Percentiles rank a stretch among this genome's conserved stretches.
Conservation (phyloP, 2,113 vertebrate genomes). For the Astatoreochromis straeleni region DNA sequence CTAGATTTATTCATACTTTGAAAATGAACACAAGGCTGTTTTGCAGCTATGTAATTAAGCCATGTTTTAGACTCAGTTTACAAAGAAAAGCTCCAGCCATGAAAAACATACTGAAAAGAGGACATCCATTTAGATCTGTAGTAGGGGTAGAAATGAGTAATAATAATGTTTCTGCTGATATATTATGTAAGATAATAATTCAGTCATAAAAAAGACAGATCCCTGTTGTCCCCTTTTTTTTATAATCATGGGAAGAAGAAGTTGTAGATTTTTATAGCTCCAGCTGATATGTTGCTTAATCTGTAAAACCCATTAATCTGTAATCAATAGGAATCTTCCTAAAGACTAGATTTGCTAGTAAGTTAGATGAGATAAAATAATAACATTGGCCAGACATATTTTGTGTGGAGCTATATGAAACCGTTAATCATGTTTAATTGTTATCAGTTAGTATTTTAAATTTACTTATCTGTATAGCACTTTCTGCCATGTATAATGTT, state of each 20-base stretch:
- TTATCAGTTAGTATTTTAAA: not conserved
- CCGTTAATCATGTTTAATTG: not conserved
- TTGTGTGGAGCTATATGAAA: not conserved
- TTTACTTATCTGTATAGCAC: not conserved
- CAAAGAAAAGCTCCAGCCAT: slow-evolving; percentile 3
- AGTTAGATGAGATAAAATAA: not conserved
- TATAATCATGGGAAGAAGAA: not conserved
- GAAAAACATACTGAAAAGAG: not conserved
- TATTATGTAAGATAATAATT: not conserved
- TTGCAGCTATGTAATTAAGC: slow-evolving; percentile 10
- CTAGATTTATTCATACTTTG: slow-evolving; percentile 37
- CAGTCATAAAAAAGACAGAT: not conserved
- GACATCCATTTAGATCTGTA: not conserved
- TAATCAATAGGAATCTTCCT: not conserved
- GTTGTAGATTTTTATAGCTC: not conserved
- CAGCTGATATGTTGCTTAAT: not conserved
- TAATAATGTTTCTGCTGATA: not conserved
- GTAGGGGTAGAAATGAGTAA: slow-evolving; percentile 21
- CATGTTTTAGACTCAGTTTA: slow-evolving; percentile 29
- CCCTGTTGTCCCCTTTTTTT: not conserved
- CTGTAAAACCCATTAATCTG: not conserved
- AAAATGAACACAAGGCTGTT: slow-evolving; percentile 3
- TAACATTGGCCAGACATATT: not conserved
- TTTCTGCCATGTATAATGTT: not conserved
- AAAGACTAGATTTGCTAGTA: not conserved